Evolutionary conservation across 2,888 invertebrate genomes (phyloP), one percentile per base, ranked within the genome.

Genomic region (Pantelozetes paolii): DNA sequence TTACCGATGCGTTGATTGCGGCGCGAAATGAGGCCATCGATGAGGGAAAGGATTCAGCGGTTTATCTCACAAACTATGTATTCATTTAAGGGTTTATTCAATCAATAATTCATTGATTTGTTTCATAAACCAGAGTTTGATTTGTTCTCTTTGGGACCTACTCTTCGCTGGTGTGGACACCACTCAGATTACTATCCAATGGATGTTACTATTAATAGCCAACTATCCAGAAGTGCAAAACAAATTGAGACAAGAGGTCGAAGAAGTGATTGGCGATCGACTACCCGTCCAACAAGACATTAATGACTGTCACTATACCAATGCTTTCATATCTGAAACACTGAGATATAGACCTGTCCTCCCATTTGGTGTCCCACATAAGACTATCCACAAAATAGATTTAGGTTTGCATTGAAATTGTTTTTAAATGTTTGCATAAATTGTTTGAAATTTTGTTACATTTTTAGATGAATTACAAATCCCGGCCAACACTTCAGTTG

Each of bases 161-260:
- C 70, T 73, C 36, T 20, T 73, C 6, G 73, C 73, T 15, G 73
- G 73, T n/a, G 45, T 42, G 11, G 73, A 73, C 36, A 73, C 73
- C 6, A 73, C 73, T 3, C 18, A 67, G 32, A 71, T 50, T 5
- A 40, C 73, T 23, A 0, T 73, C 45, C 62, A 59, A 40, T 73
- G 73, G 73, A 57, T 67, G 67, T 2, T 67, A 18, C 15, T 67
- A 40, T 67, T 67, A 6, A 18, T 67, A 6, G 67, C 67, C 30
- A 30, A 30, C 23, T 67, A 30, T 67, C 67, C 67, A 13, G n/a
- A 67, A 26, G 42, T 67, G 13, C 67, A 67, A 30, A 2, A 30
- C 3, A 67, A 30, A 9, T n/a, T 67, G 40, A 23, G 67, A 15
- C 18, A 67, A 36, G 67, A 67, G 28, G 18, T 67, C 11, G 67